Evolutionary conservation across 2,888 invertebrate species (phyloP), one percentile per base, ranked within the genome.

Genomic region (Mamestra brassicae): DNA sequence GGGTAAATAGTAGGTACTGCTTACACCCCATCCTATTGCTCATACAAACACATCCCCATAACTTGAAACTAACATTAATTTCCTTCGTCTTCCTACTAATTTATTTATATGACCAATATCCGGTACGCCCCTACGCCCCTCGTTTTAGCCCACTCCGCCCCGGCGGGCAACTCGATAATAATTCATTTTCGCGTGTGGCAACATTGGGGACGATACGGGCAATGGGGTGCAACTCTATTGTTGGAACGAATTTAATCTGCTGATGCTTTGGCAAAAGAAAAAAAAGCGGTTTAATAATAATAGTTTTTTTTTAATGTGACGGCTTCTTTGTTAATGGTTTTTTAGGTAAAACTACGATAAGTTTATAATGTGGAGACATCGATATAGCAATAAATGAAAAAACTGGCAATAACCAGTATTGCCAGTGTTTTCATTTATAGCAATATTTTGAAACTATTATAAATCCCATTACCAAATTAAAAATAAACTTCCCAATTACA

Each of bases 181-280:
- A 89, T 88, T 85, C 81, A 87, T 85, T 82, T 80, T 85, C 86
- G 85, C 87, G 88, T 89, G 89, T 86, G 83, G 78, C 77, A 77
- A 83, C 83, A 72, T 81, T 80, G 83, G 87, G 89, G 88, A 83
- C 83, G 80, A 87, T 87, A 90, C 85, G 85, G 84, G 85, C 74
- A 85, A 87, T 76, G 76, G 91, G 89, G 90, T 85, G 87, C 88
- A 86, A 84, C 85, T 86, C 88, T 83, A 89, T 90, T 90, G 89
- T 89, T 76, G 78, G 81, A 85, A 87, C 84, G 87, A 89, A 89
- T 87, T 84, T 88, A 89, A 90, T 90, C 89, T 88, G 76, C 60
- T 73, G 80, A 74, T 87, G 75, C 60, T 63, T 78, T 71, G 62
- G 57, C 63, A 73, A 69, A 74, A 52, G 66, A 83, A 81, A 80